Percentiles rank a stretch among this genome's conserved stretches.
phyloP scores from a whole-genome alignment of 2,797 vertebrate species.

The Euthynnus affinis region DNA sequence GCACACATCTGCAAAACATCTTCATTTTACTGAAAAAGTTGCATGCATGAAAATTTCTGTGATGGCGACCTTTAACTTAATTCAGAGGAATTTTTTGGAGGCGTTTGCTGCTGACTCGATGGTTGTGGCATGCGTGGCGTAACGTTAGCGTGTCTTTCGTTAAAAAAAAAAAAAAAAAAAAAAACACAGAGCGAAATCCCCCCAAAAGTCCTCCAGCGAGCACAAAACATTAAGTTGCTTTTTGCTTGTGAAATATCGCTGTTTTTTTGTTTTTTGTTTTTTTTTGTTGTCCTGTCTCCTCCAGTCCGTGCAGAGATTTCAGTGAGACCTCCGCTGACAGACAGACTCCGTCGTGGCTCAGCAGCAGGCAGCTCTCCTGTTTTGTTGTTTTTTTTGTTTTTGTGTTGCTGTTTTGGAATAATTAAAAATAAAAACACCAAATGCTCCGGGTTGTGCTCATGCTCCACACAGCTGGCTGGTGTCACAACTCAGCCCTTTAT shows the following conservation, averaged over 20 bases:
- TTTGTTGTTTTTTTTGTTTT: not conserved
- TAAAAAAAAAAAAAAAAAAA: not conserved
- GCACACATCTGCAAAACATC: not conserved
- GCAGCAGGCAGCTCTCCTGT: constrained; percentile 16
- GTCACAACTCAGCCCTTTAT: not conserved
- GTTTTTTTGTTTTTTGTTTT: too few relatives aligned
- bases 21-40: not conserved
- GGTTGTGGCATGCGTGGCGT: constrained; percentile 72
- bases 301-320: constrained; percentile 67
- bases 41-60: constrained; percentile 9
- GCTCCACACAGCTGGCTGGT: constrained; percentile 6
- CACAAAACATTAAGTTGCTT: not conserved
- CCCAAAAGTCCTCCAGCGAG: constrained; percentile 33
- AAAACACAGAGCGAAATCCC: not conserved
- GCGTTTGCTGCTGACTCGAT: constrained; percentile 55
- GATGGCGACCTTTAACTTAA: constrained; percentile 32
- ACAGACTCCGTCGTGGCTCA: constrained; percentile 50
- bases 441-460: constrained; percentile 36
- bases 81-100: constrained; percentile 36
- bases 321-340: constrained; percentile 47
- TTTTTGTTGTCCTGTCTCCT: too few relatives aligned
- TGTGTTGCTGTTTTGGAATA: constrained; percentile 32
- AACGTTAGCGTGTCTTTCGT: constrained; percentile 52
- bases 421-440: not conserved
- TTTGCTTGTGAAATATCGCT: not conserved